Percentiles rank a stretch among this genome's conserved stretches.
phyloP scores from a whole-genome alignment of 2,797 vertebrate species.

The Cebuella pygmaea region DNA sequence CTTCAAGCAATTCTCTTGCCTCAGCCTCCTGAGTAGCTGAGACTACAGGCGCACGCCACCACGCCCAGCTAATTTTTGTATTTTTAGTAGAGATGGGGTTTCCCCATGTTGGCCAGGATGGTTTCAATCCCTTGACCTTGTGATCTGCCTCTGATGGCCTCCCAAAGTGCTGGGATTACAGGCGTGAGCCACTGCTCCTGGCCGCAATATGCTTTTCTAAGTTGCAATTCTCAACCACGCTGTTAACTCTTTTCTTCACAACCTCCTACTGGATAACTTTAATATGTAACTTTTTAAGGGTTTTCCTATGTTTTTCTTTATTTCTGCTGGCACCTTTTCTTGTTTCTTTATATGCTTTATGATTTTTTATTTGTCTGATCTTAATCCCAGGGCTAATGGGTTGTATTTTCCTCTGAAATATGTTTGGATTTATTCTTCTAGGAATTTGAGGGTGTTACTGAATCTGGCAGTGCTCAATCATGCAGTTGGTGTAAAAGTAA shows the following conservation, averaged over 20 bases:
- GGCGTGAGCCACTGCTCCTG: rapidly evolving
- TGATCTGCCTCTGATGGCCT: too few species aligned
- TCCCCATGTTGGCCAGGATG: too few species aligned
- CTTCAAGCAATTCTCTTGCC: too few species aligned
- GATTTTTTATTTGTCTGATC: not conserved
- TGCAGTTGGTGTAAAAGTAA: not conserved
- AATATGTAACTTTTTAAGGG: not conserved
- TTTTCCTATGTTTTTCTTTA: not conserved
- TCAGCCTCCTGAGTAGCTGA: too few species aligned
- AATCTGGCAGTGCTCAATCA: not conserved
- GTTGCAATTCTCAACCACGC: not conserved
- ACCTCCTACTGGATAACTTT: not conserved
- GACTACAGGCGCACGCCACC: too few species aligned
- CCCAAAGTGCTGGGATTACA: too few species aligned
- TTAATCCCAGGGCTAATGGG: not conserved
- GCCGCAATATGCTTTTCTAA: not conserved
- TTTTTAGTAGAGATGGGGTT: too few species aligned
- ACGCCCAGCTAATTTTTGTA: too few species aligned
- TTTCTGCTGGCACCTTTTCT: not conserved
- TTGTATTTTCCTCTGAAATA: not conserved
- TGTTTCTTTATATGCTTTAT: not conserved
- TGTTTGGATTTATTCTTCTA: not conserved
- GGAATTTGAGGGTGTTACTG: not conserved
- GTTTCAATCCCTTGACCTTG: too few species aligned
- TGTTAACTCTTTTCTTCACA: not conserved